phyloP scores from a whole-genome alignment of 1,140 invertebrate species.

The Nylanderia fulva region DNA sequence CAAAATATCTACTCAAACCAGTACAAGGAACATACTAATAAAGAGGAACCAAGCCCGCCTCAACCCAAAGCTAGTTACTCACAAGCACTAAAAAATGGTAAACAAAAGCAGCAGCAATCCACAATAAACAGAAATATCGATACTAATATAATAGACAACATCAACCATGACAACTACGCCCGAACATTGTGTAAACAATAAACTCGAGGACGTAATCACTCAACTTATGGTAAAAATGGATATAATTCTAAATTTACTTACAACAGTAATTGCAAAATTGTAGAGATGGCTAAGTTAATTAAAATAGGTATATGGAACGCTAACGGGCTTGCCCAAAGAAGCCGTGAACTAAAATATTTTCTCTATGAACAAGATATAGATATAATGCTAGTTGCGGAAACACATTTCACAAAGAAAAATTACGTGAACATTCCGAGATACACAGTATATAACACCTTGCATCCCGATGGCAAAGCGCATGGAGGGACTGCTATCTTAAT shows the following conservation, averaged over 20 bases:
- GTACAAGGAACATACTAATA: not conserved
- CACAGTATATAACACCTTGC: not conserved
- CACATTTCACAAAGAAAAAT: conserved; percentile 5
- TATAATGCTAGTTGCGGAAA: not conserved
- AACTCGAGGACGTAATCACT: not conserved
- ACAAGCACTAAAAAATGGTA: too few species aligned
- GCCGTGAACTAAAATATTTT: not conserved
- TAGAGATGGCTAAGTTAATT: not conserved
- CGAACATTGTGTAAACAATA: not conserved
- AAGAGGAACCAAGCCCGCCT: too few species aligned
- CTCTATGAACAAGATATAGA: not conserved
- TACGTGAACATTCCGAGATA: not conserved
- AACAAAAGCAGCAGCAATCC: too few species aligned
- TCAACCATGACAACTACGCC: not conserved
- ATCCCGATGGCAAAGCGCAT: not conserved
- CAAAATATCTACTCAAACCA: not conserved
- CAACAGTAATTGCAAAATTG: not conserved
- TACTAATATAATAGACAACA: not conserved
- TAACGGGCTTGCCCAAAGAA: not conserved
- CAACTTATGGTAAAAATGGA: not conserved
- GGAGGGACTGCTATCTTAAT: not conserved
- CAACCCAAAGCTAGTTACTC: too few species aligned
- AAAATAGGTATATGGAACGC: not conserved
- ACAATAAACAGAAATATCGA: too few species aligned
- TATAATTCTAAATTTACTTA: not conserved